Conservation (phyloP, 2,113 vertebrate genomes). For the Platichthys stellatus region DNA sequence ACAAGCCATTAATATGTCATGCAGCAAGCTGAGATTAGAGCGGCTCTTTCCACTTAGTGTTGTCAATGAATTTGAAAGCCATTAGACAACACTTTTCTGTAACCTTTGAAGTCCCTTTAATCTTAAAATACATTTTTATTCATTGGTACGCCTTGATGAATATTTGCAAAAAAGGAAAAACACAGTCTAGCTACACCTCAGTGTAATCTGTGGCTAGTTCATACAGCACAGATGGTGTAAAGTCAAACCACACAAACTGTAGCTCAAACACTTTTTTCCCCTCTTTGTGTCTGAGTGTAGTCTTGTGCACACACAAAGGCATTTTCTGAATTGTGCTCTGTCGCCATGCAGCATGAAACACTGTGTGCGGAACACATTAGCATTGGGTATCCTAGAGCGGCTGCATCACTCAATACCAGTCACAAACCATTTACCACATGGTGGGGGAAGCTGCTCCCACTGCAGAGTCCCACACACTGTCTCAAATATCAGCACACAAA, state of each 20-base stretch:
- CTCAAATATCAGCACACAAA: conserved; percentile 47
- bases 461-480: conserved; percentile 39
- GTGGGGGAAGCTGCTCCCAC: conserved; percentile 59
- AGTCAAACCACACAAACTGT: conserved; percentile 29
- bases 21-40: conserved; percentile 49
- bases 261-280: neutral
- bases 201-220: conserved; percentile 25
- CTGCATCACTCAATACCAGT: conserved; percentile 75
- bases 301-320: conserved; percentile 41
- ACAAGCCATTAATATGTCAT: conserved; percentile 58
- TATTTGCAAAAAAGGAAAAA: conserved; percentile 15
- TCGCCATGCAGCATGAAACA: conserved; percentile 59
- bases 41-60: conserved; percentile 35
- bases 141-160: conserved; percentile 1
- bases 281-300: conserved; percentile 6
- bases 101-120: conserved; percentile 50
- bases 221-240: conserved; percentile 23
- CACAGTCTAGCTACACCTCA: neutral
- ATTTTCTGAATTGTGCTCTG: conserved; percentile 51
- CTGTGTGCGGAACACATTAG: conserved; percentile 71
- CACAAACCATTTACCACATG: conserved; percentile 79
- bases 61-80: conserved; percentile 47
- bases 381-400: conserved; percentile 65
- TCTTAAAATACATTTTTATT: conserved; percentile 28
- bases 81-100: conserved; percentile 36